Evolutionary conservation across 2,113 vertebrate genomes (phyloP).

Genomic region (Vidua macroura): DNA sequence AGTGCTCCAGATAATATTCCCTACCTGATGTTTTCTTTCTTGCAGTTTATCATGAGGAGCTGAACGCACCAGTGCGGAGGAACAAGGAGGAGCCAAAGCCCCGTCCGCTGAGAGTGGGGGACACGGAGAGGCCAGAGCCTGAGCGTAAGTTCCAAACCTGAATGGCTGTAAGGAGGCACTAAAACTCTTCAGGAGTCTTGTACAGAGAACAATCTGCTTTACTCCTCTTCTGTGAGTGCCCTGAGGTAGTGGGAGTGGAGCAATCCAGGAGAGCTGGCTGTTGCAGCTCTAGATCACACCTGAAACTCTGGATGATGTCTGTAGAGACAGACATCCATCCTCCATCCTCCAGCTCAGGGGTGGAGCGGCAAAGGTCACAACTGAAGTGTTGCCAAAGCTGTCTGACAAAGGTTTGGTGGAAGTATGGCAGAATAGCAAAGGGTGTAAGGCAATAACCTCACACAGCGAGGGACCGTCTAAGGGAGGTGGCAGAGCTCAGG

Average conservation of each 20-base stretch:
- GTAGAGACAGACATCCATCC: neutral
- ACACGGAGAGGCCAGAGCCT: conserved; percentile 92
- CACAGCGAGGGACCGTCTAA: neutral
- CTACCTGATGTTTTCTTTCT: neutral
- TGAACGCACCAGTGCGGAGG: conserved; percentile 88
- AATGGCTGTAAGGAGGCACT: neutral
- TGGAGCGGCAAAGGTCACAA: neutral
- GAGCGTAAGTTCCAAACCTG: conserved; percentile 79
- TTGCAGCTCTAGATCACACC: neutral
- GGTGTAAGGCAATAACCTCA: neutral
- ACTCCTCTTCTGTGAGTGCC: neutral
- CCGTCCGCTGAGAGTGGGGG: conserved; percentile 90
- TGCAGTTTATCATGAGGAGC: conserved; percentile 93
- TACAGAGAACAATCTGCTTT: neutral
- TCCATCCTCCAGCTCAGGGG: too few relatives aligned
- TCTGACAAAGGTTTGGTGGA: neutral
- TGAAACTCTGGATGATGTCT: neutral
- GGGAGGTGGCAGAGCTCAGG: neutral
- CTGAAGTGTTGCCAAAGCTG: neutral
- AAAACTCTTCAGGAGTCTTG: neutral
- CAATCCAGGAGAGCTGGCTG: accelerated
- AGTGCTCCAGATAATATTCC: neutral
- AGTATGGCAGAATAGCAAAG: neutral
- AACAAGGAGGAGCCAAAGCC: conserved; percentile 96
- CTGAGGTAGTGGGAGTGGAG: neutral